Base-by-base conservation (phyloP, 2,113 vertebrate genomes). In the Andinoacara biseriatus region DNA sequence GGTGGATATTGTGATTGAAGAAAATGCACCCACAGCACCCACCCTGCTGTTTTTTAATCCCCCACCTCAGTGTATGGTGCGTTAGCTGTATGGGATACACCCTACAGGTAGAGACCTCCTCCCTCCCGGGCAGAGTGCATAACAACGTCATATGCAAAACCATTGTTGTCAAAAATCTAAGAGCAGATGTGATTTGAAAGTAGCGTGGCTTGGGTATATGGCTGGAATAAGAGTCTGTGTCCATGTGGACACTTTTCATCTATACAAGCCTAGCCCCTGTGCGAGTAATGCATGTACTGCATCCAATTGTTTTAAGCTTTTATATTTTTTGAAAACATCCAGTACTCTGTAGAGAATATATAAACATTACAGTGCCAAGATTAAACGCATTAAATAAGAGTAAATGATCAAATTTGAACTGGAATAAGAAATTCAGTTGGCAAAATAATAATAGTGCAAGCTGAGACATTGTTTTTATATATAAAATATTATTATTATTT, bases 201-300 rank as follows among this genome's bases (percentile, higher is more conserved):
- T 91, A 92, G 96, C 96, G 93, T 96, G 93, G 95, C 95, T 95
- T 96, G 96, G 95, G 94, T 95, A 84, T 91, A 83, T 90, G 84
- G 94, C 86, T 88, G 83, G 84, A 78, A 58, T 80, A 90, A 15
- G 76, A 83, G 84, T 83, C 77, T 80, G 60, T 52, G 38, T 82
- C 72, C 67, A 56, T 58, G 74, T 74, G 77, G 74, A 85, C 5
- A 83, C 74, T 80, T 80, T 79, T 1, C 52, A 38, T 26, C 40
- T 75, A 87, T 78, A n/a, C 87, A 92, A 86, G 79, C 63, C 79
- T 90, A 89, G 83, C 88, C 86, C 86, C 87, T 87, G 77, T 76
- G 59, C 35, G 78, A 87, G n/a, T 17, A 31, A 74, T 63, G 14
- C 49, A 31, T 72, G 87, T 91, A 89, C 35, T 93, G 46, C 90